Percentiles rank a stretch among this genome's conserved stretches.
Conservation (phyloP, 2,888 invertebrate species). For the Zhuqinia jingwanae region DNA sequence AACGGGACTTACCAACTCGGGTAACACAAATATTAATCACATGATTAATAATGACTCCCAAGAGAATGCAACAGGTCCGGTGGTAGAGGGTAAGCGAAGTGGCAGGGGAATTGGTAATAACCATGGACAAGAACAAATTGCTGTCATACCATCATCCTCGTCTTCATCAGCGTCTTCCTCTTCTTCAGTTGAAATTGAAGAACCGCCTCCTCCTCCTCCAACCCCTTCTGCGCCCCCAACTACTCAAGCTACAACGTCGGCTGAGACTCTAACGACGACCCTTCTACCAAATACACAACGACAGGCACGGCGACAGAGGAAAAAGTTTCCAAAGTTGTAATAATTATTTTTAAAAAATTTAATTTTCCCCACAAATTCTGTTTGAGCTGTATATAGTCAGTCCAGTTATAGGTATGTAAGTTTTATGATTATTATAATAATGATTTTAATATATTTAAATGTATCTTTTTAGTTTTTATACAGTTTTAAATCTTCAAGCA, state of each 20-base stretch:
- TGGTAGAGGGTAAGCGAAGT: slow-evolving; percentile 35
- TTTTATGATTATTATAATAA: background rate
- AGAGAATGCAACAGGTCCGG: slow-evolving; percentile 19
- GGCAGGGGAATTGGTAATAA: slow-evolving; percentile 27
- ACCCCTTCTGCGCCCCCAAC: no score
- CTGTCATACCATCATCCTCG: background rate
- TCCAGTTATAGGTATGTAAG: no score
- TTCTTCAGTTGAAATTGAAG: slow-evolving; percentile 3
- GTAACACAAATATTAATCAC: slow-evolving; percentile 46
- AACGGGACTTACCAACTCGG: slow-evolving; percentile 15
- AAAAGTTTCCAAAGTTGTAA: slow-evolving; percentile 40
- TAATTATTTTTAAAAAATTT: background rate
- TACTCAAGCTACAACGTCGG: background rate
- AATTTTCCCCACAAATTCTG: background rate
- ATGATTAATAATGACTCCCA: slow-evolving; percentile 66
- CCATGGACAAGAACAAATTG: background rate
- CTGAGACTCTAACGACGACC: slow-evolving; percentile 8
- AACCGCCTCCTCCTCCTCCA: no score
- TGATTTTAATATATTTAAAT: slow-evolving; percentile 28
- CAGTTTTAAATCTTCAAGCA: slow-evolving; percentile 24
- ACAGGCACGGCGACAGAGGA: slow-evolving; percentile 19
- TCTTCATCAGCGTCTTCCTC: slow-evolving; percentile 3
- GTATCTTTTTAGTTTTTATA: slow-evolving; percentile 50
- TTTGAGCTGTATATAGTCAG: slow-evolving; percentile 37
- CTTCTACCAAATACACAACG: slow-evolving; percentile 29